A percentile compares a stretch with the other conserved stretches of the same genome.
Evolutionary conservation across 2,113 vertebrate species (phyloP).

Genomic region (Mesoclemmys tuberculata): DNA sequence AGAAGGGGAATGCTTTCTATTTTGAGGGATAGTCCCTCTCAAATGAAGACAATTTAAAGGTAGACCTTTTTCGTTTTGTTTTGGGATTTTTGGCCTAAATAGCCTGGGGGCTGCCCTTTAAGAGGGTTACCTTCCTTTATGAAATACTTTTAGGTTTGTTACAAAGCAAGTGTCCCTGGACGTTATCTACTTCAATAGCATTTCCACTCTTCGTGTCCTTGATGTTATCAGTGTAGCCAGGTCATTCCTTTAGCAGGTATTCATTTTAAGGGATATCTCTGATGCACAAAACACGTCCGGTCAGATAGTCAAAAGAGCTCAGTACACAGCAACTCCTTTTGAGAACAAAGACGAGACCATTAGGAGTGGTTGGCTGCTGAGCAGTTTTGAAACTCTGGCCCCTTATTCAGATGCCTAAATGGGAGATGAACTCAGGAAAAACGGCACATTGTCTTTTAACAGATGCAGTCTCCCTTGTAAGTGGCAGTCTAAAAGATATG

Average conservation of each 20-base stretch:
- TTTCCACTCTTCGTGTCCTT: not conserved
- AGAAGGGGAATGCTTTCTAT: not conserved
- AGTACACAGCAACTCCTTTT: not conserved
- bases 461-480: not conserved
- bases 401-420: not conserved
- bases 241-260: not conserved
- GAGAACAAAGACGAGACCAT: not conserved
- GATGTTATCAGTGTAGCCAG: not conserved
- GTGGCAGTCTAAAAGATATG: not conserved
- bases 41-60: not conserved
- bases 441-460: not conserved
- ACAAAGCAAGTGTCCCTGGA: not conserved
- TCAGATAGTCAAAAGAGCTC: not conserved
- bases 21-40: not conserved
- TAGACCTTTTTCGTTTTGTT: not conserved
- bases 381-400: not conserved
- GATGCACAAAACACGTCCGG: not conserved
- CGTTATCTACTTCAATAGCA: not conserved
- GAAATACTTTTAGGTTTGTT: not conserved
- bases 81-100: not conserved
- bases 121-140: not conserved
- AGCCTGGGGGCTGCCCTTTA: not conserved
- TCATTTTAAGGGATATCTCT: conserved; percentile 2
- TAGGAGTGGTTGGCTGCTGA: not conserved
- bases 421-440: not conserved